phyloP scores from a whole-genome alignment of 2,888 invertebrate genomes.

The Plebejus melissa region DNA sequence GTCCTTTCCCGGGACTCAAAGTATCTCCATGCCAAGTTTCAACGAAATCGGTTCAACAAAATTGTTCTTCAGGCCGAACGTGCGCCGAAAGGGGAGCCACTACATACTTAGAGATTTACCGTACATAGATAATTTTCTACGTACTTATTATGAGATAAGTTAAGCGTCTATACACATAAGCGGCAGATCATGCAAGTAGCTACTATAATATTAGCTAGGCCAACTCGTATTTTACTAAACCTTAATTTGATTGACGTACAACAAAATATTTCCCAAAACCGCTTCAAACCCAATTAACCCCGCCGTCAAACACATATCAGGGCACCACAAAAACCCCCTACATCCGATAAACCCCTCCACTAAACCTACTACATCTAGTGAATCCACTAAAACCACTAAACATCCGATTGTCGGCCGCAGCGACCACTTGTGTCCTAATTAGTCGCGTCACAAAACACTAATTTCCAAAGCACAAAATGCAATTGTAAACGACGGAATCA shows the following conservation, averaged over 20 bases:
- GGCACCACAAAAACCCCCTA: background rate
- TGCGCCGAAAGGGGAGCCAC: no score
- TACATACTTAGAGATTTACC: no score
- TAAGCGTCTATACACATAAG: no score
- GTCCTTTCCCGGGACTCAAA: no score
- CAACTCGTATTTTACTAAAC: background rate
- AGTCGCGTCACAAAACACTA: conserved; percentile 2
- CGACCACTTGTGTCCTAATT: conserved; percentile 7
- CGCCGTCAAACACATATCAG: conserved; percentile 2
- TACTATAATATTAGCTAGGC: no score
- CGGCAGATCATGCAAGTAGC: no score
- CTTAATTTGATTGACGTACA: background rate
- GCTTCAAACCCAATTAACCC: conserved; percentile 6
- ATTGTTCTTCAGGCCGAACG: no score
- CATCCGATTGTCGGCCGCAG: conserved; percentile 11
- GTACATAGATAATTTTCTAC: no score
- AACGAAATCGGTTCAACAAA: no score
- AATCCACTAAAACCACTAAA: conserved; percentile 13
- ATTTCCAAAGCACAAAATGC: background rate
- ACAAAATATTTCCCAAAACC: background rate
- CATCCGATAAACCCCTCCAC: conserved; percentile 2
- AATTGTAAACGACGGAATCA: background rate
- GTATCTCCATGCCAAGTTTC: no score
- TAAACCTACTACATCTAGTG: conserved; percentile 12
- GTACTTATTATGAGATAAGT: no score